Conservation (phyloP, 2,113 vertebrate species). For the Noctilio leporinus region DNA sequence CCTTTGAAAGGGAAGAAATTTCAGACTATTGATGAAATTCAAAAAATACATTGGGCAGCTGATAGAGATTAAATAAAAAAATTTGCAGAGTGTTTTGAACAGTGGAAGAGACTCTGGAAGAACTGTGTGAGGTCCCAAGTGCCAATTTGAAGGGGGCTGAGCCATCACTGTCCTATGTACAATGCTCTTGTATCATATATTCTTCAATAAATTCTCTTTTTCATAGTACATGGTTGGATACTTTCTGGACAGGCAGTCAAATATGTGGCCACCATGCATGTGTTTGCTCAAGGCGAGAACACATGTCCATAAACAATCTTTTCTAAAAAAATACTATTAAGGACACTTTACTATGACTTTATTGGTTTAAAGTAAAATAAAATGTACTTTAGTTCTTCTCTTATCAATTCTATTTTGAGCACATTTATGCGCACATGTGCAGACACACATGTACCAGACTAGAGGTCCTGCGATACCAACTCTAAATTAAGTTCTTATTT, state of each 20-base stretch:
- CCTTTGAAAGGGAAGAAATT: too few species aligned
- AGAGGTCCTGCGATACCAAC: background rate
- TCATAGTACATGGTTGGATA: too few species aligned
- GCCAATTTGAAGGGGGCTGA: too few species aligned
- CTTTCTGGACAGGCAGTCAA: background rate
- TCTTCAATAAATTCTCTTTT: too few species aligned
- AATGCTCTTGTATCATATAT: too few species aligned
- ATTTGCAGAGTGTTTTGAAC: too few species aligned
- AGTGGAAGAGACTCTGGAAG: too few species aligned
- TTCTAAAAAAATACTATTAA: background rate
- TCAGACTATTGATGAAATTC: too few species aligned
- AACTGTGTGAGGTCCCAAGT: too few species aligned
- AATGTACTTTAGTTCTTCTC: background rate
- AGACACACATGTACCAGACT: background rate
- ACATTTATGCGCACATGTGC: background rate
- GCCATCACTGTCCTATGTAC: too few species aligned
- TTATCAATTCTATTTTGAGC: background rate
- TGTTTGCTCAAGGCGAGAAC: background rate
- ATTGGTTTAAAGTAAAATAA: background rate
- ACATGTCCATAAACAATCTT: background rate
- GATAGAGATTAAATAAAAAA: too few species aligned
- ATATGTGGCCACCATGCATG: background rate
- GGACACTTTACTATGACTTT: background rate
- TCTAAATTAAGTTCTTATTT: background rate
- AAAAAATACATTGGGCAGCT: too few species aligned